Percentiles rank a stretch among this genome's conserved stretches.
These are phyloP conservation scores for Colistium nudipinnis DNA, from an alignment of 2,113 vertebrate genomes.

Conservation along the genomic window DNA sequence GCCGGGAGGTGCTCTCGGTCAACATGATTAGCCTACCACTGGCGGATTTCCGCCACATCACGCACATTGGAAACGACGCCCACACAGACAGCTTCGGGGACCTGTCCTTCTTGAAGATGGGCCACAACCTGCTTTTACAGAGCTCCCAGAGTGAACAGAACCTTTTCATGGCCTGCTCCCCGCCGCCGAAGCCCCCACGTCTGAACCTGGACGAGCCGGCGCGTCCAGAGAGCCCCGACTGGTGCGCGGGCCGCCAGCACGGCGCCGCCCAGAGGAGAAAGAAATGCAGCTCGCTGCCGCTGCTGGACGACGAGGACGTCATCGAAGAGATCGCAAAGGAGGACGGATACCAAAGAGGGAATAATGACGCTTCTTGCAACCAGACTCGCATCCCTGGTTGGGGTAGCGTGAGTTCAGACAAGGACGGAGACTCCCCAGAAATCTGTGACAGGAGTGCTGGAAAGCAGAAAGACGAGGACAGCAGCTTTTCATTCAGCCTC, in stretches of 20 bases:
- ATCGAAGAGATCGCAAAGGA: conserved; percentile 45
- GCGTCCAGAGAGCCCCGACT: conserved; percentile 37
- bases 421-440: conserved; percentile 75
- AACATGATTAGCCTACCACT: conserved; percentile 85
- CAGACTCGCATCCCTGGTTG: conserved; percentile 29
- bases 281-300: conserved; percentile 78
- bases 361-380: conserved; percentile 8
- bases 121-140: conserved; percentile 72
- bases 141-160: conserved; percentile 87
- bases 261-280: conserved; percentile 57
- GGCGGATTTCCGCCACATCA: conserved; percentile 81
- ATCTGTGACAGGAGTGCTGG: conserved; percentile 68
- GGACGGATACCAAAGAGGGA: conserved; percentile 39
- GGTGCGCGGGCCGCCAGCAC: conserved; percentile 12
- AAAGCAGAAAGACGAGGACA: conserved; percentile 69
- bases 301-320: conserved; percentile 70
- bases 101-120: conserved; percentile 80
- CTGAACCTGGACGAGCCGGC: conserved; percentile 85
- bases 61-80: conserved; percentile 75
- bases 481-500: conserved; percentile 78
- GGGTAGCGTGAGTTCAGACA: conserved; percentile 65
- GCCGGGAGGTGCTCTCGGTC: conserved; percentile 72
- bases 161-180: conserved; percentile 81
- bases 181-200: conserved; percentile 93
- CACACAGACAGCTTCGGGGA: conserved; percentile 82